Base-by-base conservation (phyloP, 2,113 vertebrate genomes). In the Procavia capensis region DNA sequence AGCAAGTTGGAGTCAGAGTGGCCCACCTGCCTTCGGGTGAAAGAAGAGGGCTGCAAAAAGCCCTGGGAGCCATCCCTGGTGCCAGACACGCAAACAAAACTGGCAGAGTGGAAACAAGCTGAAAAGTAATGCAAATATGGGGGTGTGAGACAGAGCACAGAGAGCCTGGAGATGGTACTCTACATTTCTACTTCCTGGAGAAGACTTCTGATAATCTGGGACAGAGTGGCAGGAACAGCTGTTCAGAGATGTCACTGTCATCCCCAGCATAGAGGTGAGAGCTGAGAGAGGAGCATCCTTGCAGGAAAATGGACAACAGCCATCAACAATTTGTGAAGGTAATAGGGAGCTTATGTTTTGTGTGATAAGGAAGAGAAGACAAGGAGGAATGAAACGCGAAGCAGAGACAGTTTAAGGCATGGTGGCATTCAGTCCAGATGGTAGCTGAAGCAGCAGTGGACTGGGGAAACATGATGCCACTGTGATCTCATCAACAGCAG, bases 11-110 rank as follows among this genome's bases (percentile, higher is more conserved):
- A 96, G 92, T 68, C 92, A 61, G 5, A 93, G 80, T 85, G 20
- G 94, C 90, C 97, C 95, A 94, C 96, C 95, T 96, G 93, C n/a
- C 80, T 88, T 97, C 94, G 97, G 85, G 92, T 93, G 97, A 83
- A 36, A 88, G 95, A 93, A 97, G 94, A 96, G 93, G 72, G 88
- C 54, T 75, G 93, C 34, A 93, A 91, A 97, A 97, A 91, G 90
- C 29, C 93, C 93, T 25, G 88, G 95, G 84, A 97, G 81, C 96
- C 93, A 93, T 93, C 94, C 57, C 85, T 92, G 16, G 39, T 84
- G 98, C 96, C 97, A 98, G 98, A 96, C 97, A 96, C 59, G 92
- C 90, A 95, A 97, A 68, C 83, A n/a, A 89, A 98, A 96, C 95
- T 96, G 96, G 97, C 97, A 97, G 96, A 66, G 96, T 93, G 85